A percentile compares a stretch with the other conserved stretches of the same genome.
phyloP scores from a whole-genome alignment of 2,797 vertebrate species.

The Poeciliopsis infans region DNA sequence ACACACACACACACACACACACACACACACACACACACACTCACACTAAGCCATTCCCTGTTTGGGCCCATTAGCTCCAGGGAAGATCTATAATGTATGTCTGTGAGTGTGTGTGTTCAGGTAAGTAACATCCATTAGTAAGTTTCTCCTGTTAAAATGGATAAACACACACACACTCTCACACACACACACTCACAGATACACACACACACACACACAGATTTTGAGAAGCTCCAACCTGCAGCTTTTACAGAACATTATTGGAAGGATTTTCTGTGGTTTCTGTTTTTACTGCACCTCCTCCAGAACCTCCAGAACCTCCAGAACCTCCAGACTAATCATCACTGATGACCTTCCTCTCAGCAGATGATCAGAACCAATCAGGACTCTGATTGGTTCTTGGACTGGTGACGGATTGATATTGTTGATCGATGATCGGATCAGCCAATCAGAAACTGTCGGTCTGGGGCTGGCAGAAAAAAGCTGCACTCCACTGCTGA shows the following conservation, averaged over 20 bases:
- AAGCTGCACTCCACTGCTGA: neutral
- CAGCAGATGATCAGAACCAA: neutral
- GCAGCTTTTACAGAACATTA: conserved; percentile 7
- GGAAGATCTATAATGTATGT: conserved; percentile 67
- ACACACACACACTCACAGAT: conserved; percentile 33
- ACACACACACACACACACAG: conserved; percentile 23
- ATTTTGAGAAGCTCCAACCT: neutral
- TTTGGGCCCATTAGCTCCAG: conserved; percentile 61
- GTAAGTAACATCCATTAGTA: neutral
- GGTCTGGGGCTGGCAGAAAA: neutral
- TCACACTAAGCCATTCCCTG: conserved; percentile 26
- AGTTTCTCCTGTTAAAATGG: conserved; percentile 52
- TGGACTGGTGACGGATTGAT: neutral
- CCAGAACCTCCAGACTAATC: neutral
- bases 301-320: neutral
- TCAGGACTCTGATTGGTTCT: neutral
- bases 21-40: conserved; percentile 14
- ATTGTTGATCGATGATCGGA: neutral
- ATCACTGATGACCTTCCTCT: neutral
- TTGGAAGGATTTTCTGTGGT: conserved; percentile 12
- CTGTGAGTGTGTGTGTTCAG: conserved; percentile 23
- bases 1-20: too few species aligned
- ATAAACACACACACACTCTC: conserved; percentile 35
- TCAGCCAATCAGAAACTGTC: neutral
- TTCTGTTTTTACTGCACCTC: neutral